phyloP scores from a whole-genome alignment of 2,113 vertebrate species.

The Platichthys stellatus region DNA sequence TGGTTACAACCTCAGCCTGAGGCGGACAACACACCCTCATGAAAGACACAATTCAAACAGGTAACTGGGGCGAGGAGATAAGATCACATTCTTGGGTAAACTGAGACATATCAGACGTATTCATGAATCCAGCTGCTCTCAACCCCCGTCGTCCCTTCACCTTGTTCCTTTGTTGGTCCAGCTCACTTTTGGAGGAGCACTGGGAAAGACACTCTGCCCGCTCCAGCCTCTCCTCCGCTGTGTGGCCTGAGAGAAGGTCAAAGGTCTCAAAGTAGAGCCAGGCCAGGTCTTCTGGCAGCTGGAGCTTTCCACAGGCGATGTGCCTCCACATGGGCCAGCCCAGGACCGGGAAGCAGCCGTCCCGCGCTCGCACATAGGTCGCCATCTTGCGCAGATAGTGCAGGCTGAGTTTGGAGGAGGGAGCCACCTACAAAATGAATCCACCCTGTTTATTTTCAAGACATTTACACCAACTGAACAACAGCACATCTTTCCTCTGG shows the following conservation, averaged over 20 bases:
- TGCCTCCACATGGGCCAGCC: slow-evolving; percentile 91
- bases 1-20: neutral
- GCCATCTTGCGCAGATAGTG: slow-evolving; percentile 94
- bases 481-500: neutral
- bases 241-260: slow-evolving; percentile 81
- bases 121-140: too few relatives aligned
- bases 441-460: neutral
- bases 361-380: slow-evolving; percentile 85
- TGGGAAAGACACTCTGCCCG: slow-evolving; percentile 90
- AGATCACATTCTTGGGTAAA: slow-evolving; percentile 1
- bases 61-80: neutral
- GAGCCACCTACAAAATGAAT: slow-evolving; percentile 67
- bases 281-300: slow-evolving; percentile 87
- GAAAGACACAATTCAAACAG: neutral
- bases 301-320: slow-evolving; percentile 95
- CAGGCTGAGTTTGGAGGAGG: slow-evolving; percentile 89
- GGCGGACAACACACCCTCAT: neutral
- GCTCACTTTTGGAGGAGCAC: slow-evolving; percentile 84
- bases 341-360: slow-evolving; percentile 88
- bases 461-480: neutral
- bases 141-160: slow-evolving; percentile 60
- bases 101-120: neutral
- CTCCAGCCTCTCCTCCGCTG: slow-evolving; percentile 83
- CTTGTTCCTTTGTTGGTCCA: slow-evolving; percentile 89
- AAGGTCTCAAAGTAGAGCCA: slow-evolving; percentile 98